Evolutionary conservation across 1,140 invertebrate species (phyloP).

Genomic region (Drosophila kikkawai): DNA sequence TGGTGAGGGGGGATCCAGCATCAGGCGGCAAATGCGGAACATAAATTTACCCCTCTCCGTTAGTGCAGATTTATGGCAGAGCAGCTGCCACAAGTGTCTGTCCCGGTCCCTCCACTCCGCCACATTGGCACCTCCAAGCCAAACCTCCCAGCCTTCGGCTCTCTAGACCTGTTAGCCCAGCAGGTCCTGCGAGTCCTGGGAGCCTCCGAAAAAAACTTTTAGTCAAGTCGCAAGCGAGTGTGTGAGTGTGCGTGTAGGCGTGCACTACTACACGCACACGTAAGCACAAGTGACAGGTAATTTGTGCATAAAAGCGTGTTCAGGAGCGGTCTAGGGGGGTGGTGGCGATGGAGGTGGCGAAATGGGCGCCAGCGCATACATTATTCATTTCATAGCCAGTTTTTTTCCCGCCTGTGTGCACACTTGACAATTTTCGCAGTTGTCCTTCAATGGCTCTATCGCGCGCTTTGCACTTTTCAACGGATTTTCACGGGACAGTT

Average conservation of each 20-base stretch:
- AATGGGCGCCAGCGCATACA: constrained; percentile 53
- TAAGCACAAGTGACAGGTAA: constrained; percentile 80
- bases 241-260: constrained; percentile 28
- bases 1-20: background rate
- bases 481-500: constrained; percentile 49
- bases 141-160: background rate
- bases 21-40: constrained; percentile 40
- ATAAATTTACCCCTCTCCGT: constrained; percentile 50
- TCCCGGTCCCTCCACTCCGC: constrained; percentile 19
- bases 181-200: constrained; percentile 17
- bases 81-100: constrained; percentile 51
- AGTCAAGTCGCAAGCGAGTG: constrained; percentile 19
- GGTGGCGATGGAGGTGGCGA: constrained; percentile 1
- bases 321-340: constrained; percentile 3
- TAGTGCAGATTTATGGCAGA: constrained; percentile 60
- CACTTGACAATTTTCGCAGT: constrained; percentile 66
- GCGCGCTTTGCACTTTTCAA: constrained; percentile 51
- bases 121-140: constrained; percentile 26
- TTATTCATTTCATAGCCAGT: constrained; percentile 70
- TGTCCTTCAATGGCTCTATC: constrained; percentile 42
- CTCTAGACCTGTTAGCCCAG: constrained; percentile 2
- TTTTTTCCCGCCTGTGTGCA: constrained; percentile 31
- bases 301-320: constrained; percentile 73
- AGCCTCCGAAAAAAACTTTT: constrained; percentile 30
- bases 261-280: constrained; percentile 55